Evolutionary conservation across 1,140 invertebrate species (phyloP).

Genomic region (Platorchestia sp.): DNA sequence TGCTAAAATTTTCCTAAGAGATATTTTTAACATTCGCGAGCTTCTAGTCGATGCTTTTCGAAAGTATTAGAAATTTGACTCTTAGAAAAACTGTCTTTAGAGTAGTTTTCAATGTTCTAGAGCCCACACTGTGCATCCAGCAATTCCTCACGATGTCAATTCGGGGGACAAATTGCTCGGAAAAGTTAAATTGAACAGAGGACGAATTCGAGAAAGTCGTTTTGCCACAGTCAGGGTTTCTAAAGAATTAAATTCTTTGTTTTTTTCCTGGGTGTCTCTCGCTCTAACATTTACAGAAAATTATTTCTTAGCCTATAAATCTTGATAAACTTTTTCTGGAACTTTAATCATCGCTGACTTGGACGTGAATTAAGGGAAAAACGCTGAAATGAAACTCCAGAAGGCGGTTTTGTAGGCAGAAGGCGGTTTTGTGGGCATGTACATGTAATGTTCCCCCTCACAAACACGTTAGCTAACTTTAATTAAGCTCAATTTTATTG

Average conservation of each 20-base stretch:
- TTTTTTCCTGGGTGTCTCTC: not conserved
- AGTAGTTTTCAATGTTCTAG: not conserved
- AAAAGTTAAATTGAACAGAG: slow-evolving; percentile 23
- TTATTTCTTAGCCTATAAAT: not conserved
- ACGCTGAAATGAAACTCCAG: not conserved
- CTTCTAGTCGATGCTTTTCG: not conserved
- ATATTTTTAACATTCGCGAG: too few species aligned
- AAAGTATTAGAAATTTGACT: not conserved
- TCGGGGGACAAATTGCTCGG: slow-evolving; percentile 4
- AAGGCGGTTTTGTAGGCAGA: not conserved
- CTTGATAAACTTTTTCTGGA: not conserved
- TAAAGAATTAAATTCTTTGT: not conserved
- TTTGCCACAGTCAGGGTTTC: not conserved
- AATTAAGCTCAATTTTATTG: not conserved
- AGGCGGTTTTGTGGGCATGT: not conserved
- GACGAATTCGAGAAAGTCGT: not conserved
- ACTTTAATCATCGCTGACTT: not conserved
- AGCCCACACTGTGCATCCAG: not conserved
- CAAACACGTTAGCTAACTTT: not conserved
- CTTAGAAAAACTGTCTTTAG: not conserved
- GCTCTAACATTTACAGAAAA: not conserved
- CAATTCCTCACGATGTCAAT: not conserved
- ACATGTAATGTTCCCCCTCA: not conserved
- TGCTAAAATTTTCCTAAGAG: too few species aligned
- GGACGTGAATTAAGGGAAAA: not conserved